phyloP scores from a whole-genome alignment of 2,797 vertebrate genomes.

The Smutsia gigantea region DNA sequence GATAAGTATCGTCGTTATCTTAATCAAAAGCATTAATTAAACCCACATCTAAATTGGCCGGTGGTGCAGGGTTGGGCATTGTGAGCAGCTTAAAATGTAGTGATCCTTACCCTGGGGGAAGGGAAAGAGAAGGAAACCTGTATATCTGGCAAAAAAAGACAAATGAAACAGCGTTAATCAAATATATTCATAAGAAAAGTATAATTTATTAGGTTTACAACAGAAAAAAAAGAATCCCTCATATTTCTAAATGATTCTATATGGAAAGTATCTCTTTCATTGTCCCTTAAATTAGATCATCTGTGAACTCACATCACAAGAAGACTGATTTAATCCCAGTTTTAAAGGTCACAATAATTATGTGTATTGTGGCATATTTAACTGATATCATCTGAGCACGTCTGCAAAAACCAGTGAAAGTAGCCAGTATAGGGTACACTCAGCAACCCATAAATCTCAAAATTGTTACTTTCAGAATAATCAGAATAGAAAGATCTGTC shows the following conservation, averaged over 20 bases:
- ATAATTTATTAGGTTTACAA: not conserved
- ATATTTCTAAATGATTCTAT: not conserved
- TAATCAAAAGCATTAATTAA: slow-evolving; percentile 69
- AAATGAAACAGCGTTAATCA: not conserved
- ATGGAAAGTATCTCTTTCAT: not conserved
- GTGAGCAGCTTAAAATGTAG: not conserved
- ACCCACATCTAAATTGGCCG: slow-evolving; percentile 1
- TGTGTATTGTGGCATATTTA: not conserved
- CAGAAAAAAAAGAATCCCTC: not conserved
- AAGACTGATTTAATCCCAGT: slow-evolving; percentile 27
- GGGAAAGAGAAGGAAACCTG: too few species aligned
- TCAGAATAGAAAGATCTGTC: not conserved
- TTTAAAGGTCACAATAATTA: slow-evolving; percentile 50
- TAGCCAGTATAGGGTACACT: not conserved
- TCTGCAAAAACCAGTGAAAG: not conserved
- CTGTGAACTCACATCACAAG: not conserved
- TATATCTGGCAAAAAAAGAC: not conserved
- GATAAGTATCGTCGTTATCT: slow-evolving; percentile 60
- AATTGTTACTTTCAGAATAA: slow-evolving; percentile 11
- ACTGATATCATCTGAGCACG: not conserved
- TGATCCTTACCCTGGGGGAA: not conserved
- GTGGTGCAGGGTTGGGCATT: not conserved
- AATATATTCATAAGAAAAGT: not conserved
- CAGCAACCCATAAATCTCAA: not conserved
- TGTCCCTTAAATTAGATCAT: slow-evolving; percentile 20